Conservation (phyloP, 2,797 vertebrate species). For the Gallirallus australis region DNA sequence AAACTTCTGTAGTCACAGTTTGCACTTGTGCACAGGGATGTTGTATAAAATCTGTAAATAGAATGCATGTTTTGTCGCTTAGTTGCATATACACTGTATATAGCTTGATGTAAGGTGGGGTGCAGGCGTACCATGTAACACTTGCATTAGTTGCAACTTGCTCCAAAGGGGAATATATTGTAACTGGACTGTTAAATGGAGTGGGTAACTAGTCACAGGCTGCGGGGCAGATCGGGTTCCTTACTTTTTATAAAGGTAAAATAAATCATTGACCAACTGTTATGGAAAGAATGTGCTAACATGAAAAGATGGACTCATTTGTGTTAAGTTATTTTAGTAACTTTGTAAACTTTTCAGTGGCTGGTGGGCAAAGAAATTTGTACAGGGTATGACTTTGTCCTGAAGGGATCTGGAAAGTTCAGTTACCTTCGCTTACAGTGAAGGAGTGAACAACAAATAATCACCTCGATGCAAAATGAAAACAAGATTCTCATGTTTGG, state of each 20-base stretch:
- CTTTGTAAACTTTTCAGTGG: neutral
- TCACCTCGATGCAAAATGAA: neutral
- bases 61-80: neutral
- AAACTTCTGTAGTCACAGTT: conserved; percentile 22
- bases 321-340: neutral
- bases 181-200: neutral
- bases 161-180: neutral
- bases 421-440: neutral
- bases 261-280: neutral
- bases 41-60: conserved; percentile 63
- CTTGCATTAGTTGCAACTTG: neutral
- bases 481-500: neutral
- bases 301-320: neutral
- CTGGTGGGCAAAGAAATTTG: neutral
- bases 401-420: neutral
- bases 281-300: neutral
- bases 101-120: neutral
- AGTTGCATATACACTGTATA: neutral
- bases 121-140: neutral
- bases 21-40: conserved; percentile 27
- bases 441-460: neutral
- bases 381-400: neutral
- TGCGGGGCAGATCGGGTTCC: neutral
- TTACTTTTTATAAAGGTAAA: neutral
- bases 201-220: neutral